Conservation (phyloP, 2,888 invertebrate genomes). For the Epsilonema sp. region DNA sequence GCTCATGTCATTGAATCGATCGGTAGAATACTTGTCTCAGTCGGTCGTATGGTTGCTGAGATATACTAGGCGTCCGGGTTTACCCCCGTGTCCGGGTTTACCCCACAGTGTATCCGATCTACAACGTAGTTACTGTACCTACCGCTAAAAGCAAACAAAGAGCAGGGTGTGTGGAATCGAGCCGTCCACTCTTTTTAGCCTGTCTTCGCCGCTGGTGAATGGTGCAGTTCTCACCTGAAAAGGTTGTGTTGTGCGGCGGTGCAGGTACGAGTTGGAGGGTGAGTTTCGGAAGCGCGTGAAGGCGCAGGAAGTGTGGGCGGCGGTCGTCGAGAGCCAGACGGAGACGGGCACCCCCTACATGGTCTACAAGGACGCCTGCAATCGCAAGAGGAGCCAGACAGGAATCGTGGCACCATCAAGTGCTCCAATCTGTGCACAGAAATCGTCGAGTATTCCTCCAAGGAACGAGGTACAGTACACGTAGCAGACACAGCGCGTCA, state of each 20-base stretch:
- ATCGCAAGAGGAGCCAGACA: constrained; percentile 88
- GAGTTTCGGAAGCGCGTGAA: constrained; percentile 36
- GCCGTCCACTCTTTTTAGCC: too few species aligned
- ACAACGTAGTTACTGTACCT: not conserved
- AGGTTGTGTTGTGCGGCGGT: too few species aligned
- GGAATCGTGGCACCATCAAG: constrained; percentile 92
- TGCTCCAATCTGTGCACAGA: constrained; percentile 95
- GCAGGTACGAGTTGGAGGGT: constrained; percentile 22
- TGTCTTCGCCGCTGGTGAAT: too few species aligned
- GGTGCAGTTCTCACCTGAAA: too few species aligned
- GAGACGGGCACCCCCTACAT: constrained; percentile 97
- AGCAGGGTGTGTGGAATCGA: too few species aligned
- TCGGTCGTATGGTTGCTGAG: too few species aligned
- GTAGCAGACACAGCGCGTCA: constrained; percentile 49
- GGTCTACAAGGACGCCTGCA: constrained; percentile 56
- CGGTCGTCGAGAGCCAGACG: constrained; percentile 65
- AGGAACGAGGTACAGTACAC: too few species aligned
- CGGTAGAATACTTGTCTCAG: too few species aligned
- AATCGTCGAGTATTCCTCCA: constrained; percentile 87
- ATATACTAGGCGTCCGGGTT: too few species aligned
- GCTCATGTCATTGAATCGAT: too few species aligned
- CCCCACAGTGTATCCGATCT: not conserved
- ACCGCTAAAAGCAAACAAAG: too few species aligned
- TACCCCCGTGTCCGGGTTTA: too few species aligned
- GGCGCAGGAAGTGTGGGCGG: constrained; percentile 77